These are phyloP conservation scores for Chalcosyrphus nemorum DNA, from an alignment of 2,888 invertebrate species.

Conservation along the genomic window DNA sequence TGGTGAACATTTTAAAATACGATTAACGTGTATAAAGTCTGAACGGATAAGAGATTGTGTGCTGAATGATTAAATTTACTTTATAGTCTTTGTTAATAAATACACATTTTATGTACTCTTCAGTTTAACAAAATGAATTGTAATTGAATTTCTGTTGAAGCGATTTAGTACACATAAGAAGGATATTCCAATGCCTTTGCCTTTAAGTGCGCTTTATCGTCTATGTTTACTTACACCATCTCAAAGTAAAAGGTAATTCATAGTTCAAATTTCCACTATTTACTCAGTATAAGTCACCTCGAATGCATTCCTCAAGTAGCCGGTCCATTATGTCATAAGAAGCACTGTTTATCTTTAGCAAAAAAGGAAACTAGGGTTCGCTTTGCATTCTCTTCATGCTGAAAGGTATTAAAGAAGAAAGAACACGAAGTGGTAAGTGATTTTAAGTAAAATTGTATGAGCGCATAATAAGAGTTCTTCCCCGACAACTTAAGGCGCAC, in stretches of 20 bases:
- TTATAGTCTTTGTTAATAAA: no score
- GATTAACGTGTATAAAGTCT: no score
- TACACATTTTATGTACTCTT: background rate
- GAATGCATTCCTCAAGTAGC: background rate
- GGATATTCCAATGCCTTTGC: background rate
- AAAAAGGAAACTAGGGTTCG: background rate
- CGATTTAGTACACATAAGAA: background rate
- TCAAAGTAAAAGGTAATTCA: conserved; percentile 4
- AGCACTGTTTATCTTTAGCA: background rate
- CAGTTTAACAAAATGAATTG: background rate
- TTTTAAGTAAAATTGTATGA: background rate
- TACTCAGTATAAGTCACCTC: background rate
- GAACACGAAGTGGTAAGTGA: background rate
- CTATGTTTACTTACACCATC: conserved; percentile 6
- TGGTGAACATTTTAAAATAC: no score
- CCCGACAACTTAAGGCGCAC: background rate
- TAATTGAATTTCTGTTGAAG: background rate
- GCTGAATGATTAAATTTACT: no score
- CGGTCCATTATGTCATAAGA: background rate
- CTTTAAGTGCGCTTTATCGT: background rate
- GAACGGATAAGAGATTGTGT: no score
- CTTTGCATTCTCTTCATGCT: background rate
- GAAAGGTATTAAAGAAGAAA: background rate
- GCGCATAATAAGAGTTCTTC: background rate
- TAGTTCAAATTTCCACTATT: conserved; percentile 1